Percentiles rank a stretch among this genome's conserved stretches.
Evolutionary conservation across 2,113 vertebrate species (phyloP).

Genomic region (Rhegmatorhina hoffmannsi): DNA sequence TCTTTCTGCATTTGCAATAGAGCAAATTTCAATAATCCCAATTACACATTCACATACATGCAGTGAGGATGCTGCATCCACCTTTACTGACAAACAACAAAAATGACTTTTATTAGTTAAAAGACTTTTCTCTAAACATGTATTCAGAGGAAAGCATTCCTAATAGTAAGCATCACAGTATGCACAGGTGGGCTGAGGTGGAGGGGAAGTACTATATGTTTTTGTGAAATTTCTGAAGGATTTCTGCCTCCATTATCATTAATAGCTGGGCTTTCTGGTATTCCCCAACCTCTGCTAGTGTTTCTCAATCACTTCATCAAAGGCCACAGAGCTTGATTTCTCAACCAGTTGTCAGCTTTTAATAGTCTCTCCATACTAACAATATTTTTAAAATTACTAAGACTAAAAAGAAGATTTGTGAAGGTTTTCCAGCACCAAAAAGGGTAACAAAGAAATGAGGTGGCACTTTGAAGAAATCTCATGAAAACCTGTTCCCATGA

Average conservation of each 20-base stretch:
- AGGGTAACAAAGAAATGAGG: neutral
- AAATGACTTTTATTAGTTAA: neutral
- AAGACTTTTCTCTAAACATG: neutral
- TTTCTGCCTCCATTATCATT: neutral
- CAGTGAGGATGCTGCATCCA: neutral
- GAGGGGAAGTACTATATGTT: accelerated
- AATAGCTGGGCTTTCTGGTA: neutral
- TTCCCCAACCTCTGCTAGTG: neutral
- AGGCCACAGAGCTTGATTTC: neutral
- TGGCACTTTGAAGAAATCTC: neutral
- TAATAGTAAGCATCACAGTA: neutral
- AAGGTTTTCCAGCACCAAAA: neutral
- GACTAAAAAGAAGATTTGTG: neutral
- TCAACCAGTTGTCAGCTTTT: neutral
- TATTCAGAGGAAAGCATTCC: neutral
- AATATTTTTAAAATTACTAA: neutral
- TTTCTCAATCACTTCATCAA: neutral
- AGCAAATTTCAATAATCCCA: neutral
- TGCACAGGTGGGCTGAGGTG: neutral
- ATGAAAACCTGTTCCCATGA: neutral
- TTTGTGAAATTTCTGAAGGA: neutral
- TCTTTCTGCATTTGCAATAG: neutral
- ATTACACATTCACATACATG: neutral
- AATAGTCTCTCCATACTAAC: neutral
- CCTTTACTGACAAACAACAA: neutral